A percentile compares a stretch with the other conserved stretches of the same genome.
Evolutionary conservation across 1,140 invertebrate genomes (phyloP).

Genomic region (Triops longicaudatus): DNA sequence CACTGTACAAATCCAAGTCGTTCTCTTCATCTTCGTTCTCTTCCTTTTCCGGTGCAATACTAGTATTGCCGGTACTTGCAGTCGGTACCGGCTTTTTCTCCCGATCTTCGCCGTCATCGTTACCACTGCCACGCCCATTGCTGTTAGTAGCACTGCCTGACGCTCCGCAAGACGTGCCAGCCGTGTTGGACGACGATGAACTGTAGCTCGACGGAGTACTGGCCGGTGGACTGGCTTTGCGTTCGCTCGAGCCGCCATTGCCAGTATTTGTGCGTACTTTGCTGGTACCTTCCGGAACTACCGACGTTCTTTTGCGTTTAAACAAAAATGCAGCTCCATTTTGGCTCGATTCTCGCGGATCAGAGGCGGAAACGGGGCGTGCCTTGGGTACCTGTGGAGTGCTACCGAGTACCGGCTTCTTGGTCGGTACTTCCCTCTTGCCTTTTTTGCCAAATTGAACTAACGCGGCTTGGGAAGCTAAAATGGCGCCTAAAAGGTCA

Average conservation of each 20-base stretch:
- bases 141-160: neutral
- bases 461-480: constrained; percentile 22
- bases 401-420: neutral
- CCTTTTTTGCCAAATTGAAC: constrained; percentile 12
- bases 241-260: neutral
- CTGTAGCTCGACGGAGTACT: neutral
- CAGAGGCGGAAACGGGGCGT: no score
- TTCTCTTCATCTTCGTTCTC: constrained; percentile 34
- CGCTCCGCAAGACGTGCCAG: neutral
- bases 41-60: constrained; percentile 28
- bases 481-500: constrained; percentile 18
- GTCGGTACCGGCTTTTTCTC: constrained; percentile 29
- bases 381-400: neutral
- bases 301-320: no score
- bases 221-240: neutral
- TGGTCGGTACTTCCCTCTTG: neutral
- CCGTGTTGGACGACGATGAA: neutral
- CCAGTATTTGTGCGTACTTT: neutral
- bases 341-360: no score
- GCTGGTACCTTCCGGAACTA: neutral
- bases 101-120: constrained; percentile 30
- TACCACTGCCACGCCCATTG: constrained; percentile 32
- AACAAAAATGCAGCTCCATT: no score
- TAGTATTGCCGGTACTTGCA: constrained; percentile 10
- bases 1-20: constrained; percentile 46